Base-by-base conservation (phyloP, 2,888 invertebrate genomes). In the Meliscaeva auricollis region DNA sequence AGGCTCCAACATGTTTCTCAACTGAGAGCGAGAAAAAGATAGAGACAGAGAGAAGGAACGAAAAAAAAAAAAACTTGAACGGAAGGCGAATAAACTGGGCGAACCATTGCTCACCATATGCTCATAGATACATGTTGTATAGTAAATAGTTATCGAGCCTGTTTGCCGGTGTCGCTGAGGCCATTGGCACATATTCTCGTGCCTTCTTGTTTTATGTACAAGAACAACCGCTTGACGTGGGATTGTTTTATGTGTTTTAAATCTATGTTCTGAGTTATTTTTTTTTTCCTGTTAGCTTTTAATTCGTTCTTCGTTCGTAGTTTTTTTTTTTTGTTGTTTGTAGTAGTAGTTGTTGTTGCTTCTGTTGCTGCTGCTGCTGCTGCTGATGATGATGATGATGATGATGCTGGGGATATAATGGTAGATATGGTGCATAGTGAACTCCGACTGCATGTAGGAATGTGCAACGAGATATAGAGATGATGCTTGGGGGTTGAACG, bases 161-260 rank as follows among this genome's bases (percentile, higher is more conserved):
- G 85, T 73, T 87, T 82, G 85, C 87, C 87, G 87, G 88, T 88
- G 88, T 88, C 89, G 88, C 72, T 87, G 89, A 89, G 89, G 89
- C 89, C 89, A 89, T 89, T 89, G 89, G 88, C 89, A 89, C 88
- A 89, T 88, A 89, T 89, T 88, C 88, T 87, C 83, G 70, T 81
- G 84, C 87, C 83, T 85, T 88, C 87, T 87, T 87, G 80, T 88
- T 87, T 85, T 87, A 87, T 87, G 70, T 87, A 87, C 85, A 85
- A 85, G 81, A 85, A 85, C 81, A 81, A 85, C 85, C 85, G 85
- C 85, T 85, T 85, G 85, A 85, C 73, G 85, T 85, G 81, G 81
- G 85, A 85, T 85, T 85, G 85, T 85, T 85, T 85, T 87, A 87
- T 82, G 82, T 87, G 77, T 73, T 74, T 38, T 78, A 50, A 77